A percentile compares a stretch with the other conserved stretches of the same genome.
phyloP scores from a whole-genome alignment of 2,888 invertebrate species.

The Ctenicera cuprea region DNA sequence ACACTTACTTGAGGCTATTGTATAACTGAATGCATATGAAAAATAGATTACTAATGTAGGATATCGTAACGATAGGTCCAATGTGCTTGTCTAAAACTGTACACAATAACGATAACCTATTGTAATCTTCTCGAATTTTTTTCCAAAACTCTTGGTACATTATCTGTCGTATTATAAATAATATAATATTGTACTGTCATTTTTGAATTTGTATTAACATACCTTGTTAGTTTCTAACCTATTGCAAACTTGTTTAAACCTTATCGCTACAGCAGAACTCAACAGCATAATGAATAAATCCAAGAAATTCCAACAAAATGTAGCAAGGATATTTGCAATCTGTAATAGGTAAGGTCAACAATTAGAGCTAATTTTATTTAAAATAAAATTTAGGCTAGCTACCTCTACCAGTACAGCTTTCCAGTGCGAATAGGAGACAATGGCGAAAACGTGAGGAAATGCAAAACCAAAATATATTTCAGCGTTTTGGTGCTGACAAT shows the following conservation, averaged over 20 bases:
- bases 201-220: too few relatives aligned
- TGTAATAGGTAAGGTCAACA: conserved; percentile 13
- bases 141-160: conserved; percentile 81
- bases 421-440: conserved; percentile 71
- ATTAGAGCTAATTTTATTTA: neutral
- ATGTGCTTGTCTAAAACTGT: conserved; percentile 77
- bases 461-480: conserved; percentile 65
- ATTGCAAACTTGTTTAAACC: conserved; percentile 75
- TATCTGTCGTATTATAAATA: conserved; percentile 69
- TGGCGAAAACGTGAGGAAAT: conserved; percentile 73
- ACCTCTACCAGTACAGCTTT: conserved; percentile 71
- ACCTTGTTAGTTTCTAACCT: conserved; percentile 54
- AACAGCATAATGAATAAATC: conserved; percentile 84
- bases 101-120: conserved; percentile 78
- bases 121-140: conserved; percentile 79
- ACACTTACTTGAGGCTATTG: conserved; percentile 79
- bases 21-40: conserved; percentile 85
- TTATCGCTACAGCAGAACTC: conserved; percentile 80
- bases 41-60: conserved; percentile 82
- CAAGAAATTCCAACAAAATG: conserved; percentile 84
- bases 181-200: too few relatives aligned
- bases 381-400: conserved; percentile 14
- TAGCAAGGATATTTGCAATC: conserved; percentile 76
- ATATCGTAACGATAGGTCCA: conserved; percentile 79
- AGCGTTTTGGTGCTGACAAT: conserved; percentile 57